Evolutionary conservation across 64 coral and sea anemone genomes (phyloP).

Genomic region (Pachyseris speciosa): DNA sequence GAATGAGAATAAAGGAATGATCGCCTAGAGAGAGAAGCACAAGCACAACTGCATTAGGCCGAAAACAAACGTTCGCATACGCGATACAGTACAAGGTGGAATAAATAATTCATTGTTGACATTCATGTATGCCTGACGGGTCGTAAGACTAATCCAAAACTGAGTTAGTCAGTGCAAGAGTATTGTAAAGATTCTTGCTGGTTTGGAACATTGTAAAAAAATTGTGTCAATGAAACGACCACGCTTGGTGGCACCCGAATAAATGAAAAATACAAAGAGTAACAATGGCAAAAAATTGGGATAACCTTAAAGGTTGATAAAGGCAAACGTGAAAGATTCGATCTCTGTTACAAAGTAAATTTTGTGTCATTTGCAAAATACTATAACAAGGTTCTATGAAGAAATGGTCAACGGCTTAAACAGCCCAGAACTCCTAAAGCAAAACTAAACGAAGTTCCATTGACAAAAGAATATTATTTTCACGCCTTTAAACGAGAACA

Average conservation of each 20-base stretch:
- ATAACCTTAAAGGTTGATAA: background rate
- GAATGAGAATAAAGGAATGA: background rate
- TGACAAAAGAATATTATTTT: constrained; percentile 41
- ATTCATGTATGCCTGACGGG: constrained; percentile 6
- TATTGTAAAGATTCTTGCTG: constrained; percentile 1
- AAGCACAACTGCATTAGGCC: background rate
- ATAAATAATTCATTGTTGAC: constrained; percentile 65
- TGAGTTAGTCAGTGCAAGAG: background rate
- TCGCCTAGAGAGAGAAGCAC: background rate
- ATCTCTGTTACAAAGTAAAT: background rate
- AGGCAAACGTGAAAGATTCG: background rate
- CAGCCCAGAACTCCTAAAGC: background rate
- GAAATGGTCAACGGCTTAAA: background rate
- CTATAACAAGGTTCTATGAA: background rate
- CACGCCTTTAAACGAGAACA: constrained; percentile 10
- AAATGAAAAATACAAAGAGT: background rate
- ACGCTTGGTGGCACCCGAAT: background rate
- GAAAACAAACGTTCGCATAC: background rate
- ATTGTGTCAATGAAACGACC: background rate
- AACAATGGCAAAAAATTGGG: background rate
- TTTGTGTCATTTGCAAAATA: background rate
- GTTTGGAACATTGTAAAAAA: background rate
- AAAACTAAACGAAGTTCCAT: constrained; percentile 13
- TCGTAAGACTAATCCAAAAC: constrained; percentile 45
- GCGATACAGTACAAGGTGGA: constrained; percentile 35